A percentile compares a stretch with the other conserved stretches of the same genome.
These are phyloP conservation scores for Aphelocoma californica DNA, from an alignment of 2,797 vertebrate species.

Conservation along the genomic window DNA sequence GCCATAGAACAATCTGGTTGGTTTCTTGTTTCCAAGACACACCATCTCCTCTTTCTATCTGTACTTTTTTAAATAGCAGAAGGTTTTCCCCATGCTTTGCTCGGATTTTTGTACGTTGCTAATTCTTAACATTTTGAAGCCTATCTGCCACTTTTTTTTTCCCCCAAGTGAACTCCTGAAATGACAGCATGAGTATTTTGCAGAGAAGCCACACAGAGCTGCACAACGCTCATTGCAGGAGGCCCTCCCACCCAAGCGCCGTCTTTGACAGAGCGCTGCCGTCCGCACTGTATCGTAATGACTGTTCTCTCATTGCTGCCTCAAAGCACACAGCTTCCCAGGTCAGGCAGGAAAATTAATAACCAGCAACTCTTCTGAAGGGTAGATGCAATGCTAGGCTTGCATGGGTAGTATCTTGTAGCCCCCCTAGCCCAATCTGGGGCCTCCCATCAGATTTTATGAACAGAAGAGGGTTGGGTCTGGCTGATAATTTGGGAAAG, in stretches of 20 bases:
- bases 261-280: not conserved
- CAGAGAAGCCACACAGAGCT: not conserved
- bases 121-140: not conserved
- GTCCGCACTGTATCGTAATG: not conserved
- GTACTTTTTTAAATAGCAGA: not conserved
- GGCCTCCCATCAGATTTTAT: not conserved
- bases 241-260: not conserved
- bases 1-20: not conserved
- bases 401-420: not conserved
- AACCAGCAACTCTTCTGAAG: not conserved
- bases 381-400: not conserved
- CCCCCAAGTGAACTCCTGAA: not conserved
- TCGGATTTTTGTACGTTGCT: not conserved
- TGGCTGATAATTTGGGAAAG: conserved; percentile 23
- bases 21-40: not conserved
- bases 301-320: not conserved
- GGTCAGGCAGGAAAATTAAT: not conserved
- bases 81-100: not conserved
- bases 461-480: not conserved
- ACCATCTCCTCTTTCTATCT: not conserved
- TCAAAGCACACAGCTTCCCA: not conserved
- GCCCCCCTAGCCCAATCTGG: not conserved
- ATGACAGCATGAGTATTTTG: not conserved
- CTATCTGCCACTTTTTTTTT: not conserved
- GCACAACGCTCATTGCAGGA: not conserved